Evolutionary conservation across 2,797 vertebrate species (phyloP), one percentile per base, ranked within the genome.

Genomic region (Vireo griseus): DNA sequence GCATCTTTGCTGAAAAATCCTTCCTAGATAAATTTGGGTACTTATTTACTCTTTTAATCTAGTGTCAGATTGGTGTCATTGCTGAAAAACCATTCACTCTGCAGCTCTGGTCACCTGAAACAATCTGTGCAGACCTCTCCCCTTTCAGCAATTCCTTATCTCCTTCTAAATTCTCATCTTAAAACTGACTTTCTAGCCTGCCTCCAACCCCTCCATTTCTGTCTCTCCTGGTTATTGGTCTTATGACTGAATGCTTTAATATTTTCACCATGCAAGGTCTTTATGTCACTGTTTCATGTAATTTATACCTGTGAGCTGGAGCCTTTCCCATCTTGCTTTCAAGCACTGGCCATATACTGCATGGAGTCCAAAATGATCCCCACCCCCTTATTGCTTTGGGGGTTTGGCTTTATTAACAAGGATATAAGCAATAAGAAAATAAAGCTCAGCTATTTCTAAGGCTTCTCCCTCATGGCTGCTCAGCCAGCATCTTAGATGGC

Each of bases 231-330:
- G 95, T 97, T 97, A 97, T 97, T 97, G 96, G 94, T 94, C 96
- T 95, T 96, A 97, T 97, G 96, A 97, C 95, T 95, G 96, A 97
- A 97, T 96, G 96, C 96, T 97, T 97, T 97, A 97, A 97, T 97
- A 97, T 97, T 97, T 97, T 97, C 96, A 94, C 95, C 96, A 96
- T 95, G 95, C 96, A 96, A 96, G 96, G 96, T 95, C 95, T 97
- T 97, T 97, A 94, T 97, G 96, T 96, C 95, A 97, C 92, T 93
- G 91, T 96, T 96, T 96, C 95, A 88, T 93, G 88, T 97, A 97
- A 97, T 97, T 96, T 97, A 97, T 95, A 96, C 94, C 92, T 79
- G 95, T 85, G 95, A 97, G 95, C 94, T 96, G 86, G 52, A 96
- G 90, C 86, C 92, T 95, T 96, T 97, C 96, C 92, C 88, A 92